Base-by-base conservation (phyloP, 2,797 vertebrate genomes). In the Eulemur coronatus region DNA sequence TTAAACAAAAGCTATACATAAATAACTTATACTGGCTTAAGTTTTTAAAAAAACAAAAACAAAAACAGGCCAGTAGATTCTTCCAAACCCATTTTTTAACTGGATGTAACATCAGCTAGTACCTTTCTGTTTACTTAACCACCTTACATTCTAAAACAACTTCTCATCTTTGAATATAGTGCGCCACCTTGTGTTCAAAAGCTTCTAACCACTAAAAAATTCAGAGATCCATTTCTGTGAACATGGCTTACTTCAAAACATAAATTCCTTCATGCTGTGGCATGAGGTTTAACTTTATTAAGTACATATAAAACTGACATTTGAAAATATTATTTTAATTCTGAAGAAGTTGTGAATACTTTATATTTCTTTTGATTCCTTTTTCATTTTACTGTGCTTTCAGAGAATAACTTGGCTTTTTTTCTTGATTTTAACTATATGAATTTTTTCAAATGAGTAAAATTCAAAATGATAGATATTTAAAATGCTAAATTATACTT, bases 101-200 rank as follows among this genome's bases (percentile, higher is more conserved):
- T 87, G 15, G 48, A 28, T 75, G 8, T 22, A 90, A 95, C 78
- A 91, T 91, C 61, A 96, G 52, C 50, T 95, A 90, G 85, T 94
- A 80, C 81, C 98, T 86, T 75, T 30, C 50, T 89, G 65, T 97
- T 97, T 97, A 94, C 89, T 89, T 79, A 80, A 59, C 78, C 38
- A 90, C 81, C 69, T 95, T 97, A 84, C 50, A 12, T 18, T 55
- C 18, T 1, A 59, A 35, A 95, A 75, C 30, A 61, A 69, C n/a
- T 84, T 96, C 67, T 73, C 69, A 95, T 72, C 95, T 93, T 96
- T 97, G 94, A 96, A 96, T 76, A 98, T 89, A 96, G 98, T 99
- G 98, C 98, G 99, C 99, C 99, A 99, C 99, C 99, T 99, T 98
- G 99, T 99, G 99, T 98, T 93, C 96, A 96, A 94, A 96, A 94